Base-by-base conservation (phyloP, 2,113 vertebrate species). In the Chaetops frenatus region DNA sequence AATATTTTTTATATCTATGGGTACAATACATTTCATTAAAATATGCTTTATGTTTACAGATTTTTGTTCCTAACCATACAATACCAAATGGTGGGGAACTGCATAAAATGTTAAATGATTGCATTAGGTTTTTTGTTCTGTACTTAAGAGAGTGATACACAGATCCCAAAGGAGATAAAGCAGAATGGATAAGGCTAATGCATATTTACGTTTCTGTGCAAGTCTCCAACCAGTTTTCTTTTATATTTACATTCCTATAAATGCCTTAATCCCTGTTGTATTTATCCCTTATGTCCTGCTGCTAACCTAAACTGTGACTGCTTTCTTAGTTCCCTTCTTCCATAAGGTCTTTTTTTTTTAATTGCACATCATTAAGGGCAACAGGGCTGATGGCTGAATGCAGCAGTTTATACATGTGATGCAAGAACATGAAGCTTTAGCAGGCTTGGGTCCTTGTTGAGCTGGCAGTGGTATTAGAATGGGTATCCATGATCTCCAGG, bases 401-500 rank as follows among this genome's bases (percentile, higher is more conserved):
- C 10, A 33, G 35, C 29, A 60, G 35, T 21, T 65, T 38, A 27
- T 44, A 40, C 20, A 69, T 6, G 2, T 2, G 28, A 53, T 53
- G 25, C 2, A 45, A n/a, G 10, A 15, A 53, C 1, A 0, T 9
- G 1, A 36, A 28, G 2, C 2, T 65, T 86, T 64, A 56, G 23
- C 11, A 44, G 35, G 11, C 8, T 36, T 40, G 19, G n/a, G 10
- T 8, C 15, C 36, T 50, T 28, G 10, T 57, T 92, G 28, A 47
- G 14, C 21, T 64, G 18, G 6, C 29, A 51, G 17, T 12, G 24
- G 25, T 65, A 4, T 17, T 19, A 50, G 79, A 45, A 53, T 18
- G 65, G 0, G 7, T 69, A 24, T 23, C n/a, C 8, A 1, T 19
- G 18, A 14, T 47, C 45, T 57, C 31, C 20, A 44, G 50, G 44